phyloP scores from a whole-genome alignment of 2,113 vertebrate species.

The rabbit (Oryctolagus cuniculus) region mOryCun1.1 NC_091435.1:119338501-119339000 shows the following conservation, averaged over 20 bases:
- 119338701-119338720: background rate
- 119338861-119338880: constrained; percentile 20
- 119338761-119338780: background rate
- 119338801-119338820: background rate
- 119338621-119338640: background rate
- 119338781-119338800: constrained; percentile 13
- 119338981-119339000: too few species aligned
- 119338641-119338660: background rate
- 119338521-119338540: background rate
- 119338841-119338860: constrained; percentile 11
- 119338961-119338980: too few species aligned
- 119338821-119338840: constrained; percentile 53
- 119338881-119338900: constrained; percentile 58
- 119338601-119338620: background rate
- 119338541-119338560: constrained; percentile 40
- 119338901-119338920: constrained; percentile 13
- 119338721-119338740: background rate
- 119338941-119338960: too few species aligned
- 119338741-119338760: background rate
- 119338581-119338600: background rate
- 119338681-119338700: background rate
- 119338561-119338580: background rate
- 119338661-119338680: background rate
- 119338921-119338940: background rate
- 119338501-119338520: background rate